Conservation (phyloP, 2,888 invertebrate species). For the Lysandra bellargus region DNA sequence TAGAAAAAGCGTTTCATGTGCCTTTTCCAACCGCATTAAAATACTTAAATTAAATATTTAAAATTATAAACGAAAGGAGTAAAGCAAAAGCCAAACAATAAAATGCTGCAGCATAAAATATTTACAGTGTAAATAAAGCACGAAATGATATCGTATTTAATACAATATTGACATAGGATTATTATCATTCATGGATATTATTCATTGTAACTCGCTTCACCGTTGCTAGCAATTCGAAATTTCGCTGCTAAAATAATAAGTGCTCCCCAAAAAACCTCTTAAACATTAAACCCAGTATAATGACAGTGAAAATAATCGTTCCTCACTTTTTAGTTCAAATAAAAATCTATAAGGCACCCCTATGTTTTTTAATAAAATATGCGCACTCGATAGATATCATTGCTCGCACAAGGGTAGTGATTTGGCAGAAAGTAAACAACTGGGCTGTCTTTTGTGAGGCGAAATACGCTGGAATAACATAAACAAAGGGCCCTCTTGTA, state of each 20-base stretch:
- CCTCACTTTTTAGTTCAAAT: slow-evolving; percentile 31
- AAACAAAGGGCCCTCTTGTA: slow-evolving; percentile 66
- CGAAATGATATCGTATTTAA: neutral
- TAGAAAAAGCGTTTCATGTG: too few relatives aligned
- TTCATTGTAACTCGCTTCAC: slow-evolving; percentile 1
- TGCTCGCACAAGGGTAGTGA: slow-evolving; percentile 66
- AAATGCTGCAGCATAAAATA: neutral
- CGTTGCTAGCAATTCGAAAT: neutral
- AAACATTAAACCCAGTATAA: slow-evolving; percentile 22
- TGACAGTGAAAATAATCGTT: slow-evolving; percentile 36
- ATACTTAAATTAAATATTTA: too few relatives aligned
- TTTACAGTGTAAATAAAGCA: neutral
- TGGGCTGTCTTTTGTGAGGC: slow-evolving; percentile 65
- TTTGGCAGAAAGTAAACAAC: slow-evolving; percentile 77
- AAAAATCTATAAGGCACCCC: slow-evolving; percentile 49
- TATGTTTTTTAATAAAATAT: slow-evolving; percentile 75
- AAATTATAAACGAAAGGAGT: neutral
- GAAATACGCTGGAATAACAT: slow-evolving; percentile 75
- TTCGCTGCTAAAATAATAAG: slow-evolving; percentile 53
- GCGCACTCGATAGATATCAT: slow-evolving; percentile 70
- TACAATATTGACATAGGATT: slow-evolving; percentile 31
- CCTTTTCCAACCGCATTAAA: too few relatives aligned
- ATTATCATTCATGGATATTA: slow-evolving; percentile 6
- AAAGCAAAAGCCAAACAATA: neutral
- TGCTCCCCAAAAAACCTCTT: slow-evolving; percentile 35